Conservation (phyloP, 2,113 vertebrate species). For the Haplotaxodon microlepis region DNA sequence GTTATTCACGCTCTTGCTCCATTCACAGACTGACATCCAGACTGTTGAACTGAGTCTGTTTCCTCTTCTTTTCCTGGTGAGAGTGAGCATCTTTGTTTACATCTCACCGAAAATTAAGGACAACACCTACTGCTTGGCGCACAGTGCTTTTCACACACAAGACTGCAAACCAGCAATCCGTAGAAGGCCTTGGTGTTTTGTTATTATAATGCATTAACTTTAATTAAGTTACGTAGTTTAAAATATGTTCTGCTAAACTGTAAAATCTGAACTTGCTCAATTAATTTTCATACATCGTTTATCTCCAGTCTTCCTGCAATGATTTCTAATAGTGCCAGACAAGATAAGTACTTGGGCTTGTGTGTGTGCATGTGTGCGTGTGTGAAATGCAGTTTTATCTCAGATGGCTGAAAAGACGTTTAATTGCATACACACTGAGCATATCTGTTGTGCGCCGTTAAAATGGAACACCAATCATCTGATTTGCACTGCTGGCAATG, state of each 20-base stretch:
- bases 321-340: slow-evolving; percentile 8
- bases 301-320: not conserved
- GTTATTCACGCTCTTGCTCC: not conserved
- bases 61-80: not conserved
- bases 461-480: not conserved
- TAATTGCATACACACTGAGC: slow-evolving; percentile 1
- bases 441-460: not conserved
- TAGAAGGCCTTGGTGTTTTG: not conserved
- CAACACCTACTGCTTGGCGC: not conserved
- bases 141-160: not conserved
- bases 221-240: not conserved
- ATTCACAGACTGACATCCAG: not conserved
- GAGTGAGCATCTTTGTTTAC: slow-evolving; percentile 38
- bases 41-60: not conserved
- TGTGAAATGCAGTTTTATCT: not conserved
- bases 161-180: not conserved
- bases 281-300: not conserved
- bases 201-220: not conserved
- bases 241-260: not conserved
- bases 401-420: not conserved
- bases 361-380: not conserved
- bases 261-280: not conserved
- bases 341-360: not conserved
- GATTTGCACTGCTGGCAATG: not conserved
- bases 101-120: slow-evolving; percentile 5